These are phyloP conservation scores for Isurus oxyrinchus DNA, from an alignment of 2,113 vertebrate genomes.

Conservation along the genomic window DNA sequence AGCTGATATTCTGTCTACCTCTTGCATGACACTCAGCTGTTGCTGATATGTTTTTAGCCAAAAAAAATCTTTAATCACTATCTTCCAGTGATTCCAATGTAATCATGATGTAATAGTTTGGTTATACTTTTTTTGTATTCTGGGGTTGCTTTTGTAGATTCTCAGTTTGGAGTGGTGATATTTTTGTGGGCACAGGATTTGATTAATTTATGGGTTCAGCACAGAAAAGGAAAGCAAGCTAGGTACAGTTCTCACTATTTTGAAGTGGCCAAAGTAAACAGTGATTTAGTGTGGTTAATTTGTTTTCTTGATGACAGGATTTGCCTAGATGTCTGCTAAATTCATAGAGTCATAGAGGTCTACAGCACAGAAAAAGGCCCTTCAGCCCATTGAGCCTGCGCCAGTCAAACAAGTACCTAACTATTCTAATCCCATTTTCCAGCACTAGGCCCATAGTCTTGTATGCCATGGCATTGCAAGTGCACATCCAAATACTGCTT, in stretches of 20 bases:
- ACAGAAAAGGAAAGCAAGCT: background rate
- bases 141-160: background rate
- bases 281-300: background rate
- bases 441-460: too few relatives aligned
- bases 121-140: background rate
- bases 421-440: too few relatives aligned
- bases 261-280: background rate
- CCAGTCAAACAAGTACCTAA: too few relatives aligned
- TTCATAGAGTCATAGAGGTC: background rate
- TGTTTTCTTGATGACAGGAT: background rate
- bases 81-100: background rate
- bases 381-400: too few relatives aligned
- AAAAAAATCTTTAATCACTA: background rate
- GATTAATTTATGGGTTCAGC: background rate
- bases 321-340: background rate
- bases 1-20: background rate
- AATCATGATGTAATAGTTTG: background rate
- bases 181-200: background rate
- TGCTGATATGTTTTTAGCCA: background rate
- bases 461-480: too few relatives aligned
- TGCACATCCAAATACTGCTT: too few relatives aligned
- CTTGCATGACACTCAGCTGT: background rate
- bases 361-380: too few relatives aligned
- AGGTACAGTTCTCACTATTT: background rate
- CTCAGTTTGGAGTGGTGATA: background rate